Evolutionary conservation across 2,797 vertebrate genomes (phyloP).

Genomic region (Linurgus olivaceus): DNA sequence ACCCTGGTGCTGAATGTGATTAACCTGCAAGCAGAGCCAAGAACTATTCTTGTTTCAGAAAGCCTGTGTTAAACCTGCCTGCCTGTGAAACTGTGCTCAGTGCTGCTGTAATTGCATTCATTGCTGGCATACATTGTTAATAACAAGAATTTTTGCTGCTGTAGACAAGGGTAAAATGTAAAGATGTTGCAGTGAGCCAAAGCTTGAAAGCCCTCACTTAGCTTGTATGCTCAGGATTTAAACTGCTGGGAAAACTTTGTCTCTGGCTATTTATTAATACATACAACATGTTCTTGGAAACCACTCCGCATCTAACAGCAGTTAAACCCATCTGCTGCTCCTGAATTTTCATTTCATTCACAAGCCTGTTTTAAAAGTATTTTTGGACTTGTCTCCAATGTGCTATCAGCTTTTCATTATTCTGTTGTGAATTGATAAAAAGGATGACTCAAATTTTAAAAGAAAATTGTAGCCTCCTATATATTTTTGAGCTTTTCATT

Average conservation of each 20-base stretch:
- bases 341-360: slow-evolving; percentile 58
- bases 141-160: background rate
- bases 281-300: slow-evolving; percentile 76
- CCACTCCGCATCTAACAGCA: slow-evolving; percentile 62
- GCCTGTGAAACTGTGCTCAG: background rate
- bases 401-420: slow-evolving; percentile 18
- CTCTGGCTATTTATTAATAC: slow-evolving; percentile 48
- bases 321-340: slow-evolving; percentile 71
- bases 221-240: background rate
- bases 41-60: slow-evolving; percentile 18
- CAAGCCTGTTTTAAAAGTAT: slow-evolving; percentile 33
- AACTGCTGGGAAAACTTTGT: slow-evolving; percentile 32
- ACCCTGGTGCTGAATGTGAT: slow-evolving; percentile 9
- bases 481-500: background rate
- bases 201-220: background rate
- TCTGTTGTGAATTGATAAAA: background rate
- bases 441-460: background rate
- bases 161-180: background rate
- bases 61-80: background rate
- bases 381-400: slow-evolving; percentile 24
- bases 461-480: background rate
- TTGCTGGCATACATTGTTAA: background rate
- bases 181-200: background rate
- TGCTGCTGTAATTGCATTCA: background rate
- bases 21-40: slow-evolving; percentile 37